phyloP scores from a whole-genome alignment of 2,888 invertebrate genomes.

The Megalurothrips usitatus region DNA sequence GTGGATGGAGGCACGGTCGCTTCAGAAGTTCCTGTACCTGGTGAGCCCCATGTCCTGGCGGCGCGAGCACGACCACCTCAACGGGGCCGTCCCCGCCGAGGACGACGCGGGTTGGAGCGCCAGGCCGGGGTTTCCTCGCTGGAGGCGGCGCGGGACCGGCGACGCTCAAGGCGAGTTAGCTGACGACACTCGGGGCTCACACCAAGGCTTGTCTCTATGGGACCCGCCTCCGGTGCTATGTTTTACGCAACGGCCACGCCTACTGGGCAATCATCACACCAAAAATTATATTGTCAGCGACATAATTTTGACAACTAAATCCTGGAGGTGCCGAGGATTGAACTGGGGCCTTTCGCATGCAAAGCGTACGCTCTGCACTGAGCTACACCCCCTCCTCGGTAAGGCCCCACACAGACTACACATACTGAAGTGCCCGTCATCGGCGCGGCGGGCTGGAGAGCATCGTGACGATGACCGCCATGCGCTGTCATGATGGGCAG shows the following conservation, averaged over 20 bases:
- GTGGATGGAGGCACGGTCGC: conserved; percentile 59
- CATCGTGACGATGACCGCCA: conserved; percentile 45
- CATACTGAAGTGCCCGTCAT: too few relatives aligned
- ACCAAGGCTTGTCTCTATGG: too few relatives aligned
- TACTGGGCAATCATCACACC: too few relatives aligned
- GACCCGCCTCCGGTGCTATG: too few relatives aligned
- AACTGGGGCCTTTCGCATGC: too few relatives aligned
- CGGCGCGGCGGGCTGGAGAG: too few relatives aligned
- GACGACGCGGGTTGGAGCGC: conserved; percentile 3
- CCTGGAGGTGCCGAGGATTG: neutral
- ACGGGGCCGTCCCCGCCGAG: conserved; percentile 22
- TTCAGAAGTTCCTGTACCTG: conserved; percentile 63
- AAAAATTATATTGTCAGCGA: too few relatives aligned
- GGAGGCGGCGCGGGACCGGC: neutral
- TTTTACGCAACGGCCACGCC: too few relatives aligned
- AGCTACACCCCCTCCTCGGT: neutral
- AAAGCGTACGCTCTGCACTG: too few relatives aligned
- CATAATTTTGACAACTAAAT: conserved; percentile 37
- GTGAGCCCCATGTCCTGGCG: conserved; percentile 62
- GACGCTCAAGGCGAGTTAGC: too few relatives aligned
- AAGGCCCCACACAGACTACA: too few relatives aligned
- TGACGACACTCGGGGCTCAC: too few relatives aligned
- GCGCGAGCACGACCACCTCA: conserved; percentile 48
- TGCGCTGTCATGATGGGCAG: neutral
- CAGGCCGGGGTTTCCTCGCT: neutral